Evolutionary conservation across 2,888 invertebrate genomes (phyloP).

Genomic region (Idaea straminata): DNA sequence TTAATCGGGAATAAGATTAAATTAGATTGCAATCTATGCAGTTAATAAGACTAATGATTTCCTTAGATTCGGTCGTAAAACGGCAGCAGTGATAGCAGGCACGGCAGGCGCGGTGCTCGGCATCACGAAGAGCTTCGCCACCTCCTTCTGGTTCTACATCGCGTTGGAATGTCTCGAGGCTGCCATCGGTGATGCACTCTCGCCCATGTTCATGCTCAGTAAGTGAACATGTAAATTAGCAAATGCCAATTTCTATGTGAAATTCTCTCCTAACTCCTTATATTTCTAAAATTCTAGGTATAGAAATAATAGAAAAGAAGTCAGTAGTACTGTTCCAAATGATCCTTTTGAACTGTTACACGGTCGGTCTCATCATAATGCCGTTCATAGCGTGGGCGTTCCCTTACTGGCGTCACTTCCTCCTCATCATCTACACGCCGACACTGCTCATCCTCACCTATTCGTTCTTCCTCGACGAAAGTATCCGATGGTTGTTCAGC

Average conservation of each 20-base stretch:
- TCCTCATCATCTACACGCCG: conserved; percentile 68
- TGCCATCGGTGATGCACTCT: conserved; percentile 67
- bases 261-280: not conserved
- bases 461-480: conserved; percentile 67
- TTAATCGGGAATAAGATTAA: not conserved
- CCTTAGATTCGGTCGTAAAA: conserved; percentile 64
- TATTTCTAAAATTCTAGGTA: conserved; percentile 44
- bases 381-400: conserved; percentile 67
- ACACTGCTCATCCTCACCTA: conserved; percentile 62
- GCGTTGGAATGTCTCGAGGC: conserved; percentile 62
- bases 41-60: not conserved
- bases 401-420: conserved; percentile 70
- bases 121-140: conserved; percentile 59
- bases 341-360: conserved; percentile 70
- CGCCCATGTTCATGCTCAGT: conserved; percentile 75
- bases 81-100: conserved; percentile 68
- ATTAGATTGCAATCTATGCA: not conserved
- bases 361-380: conserved; percentile 63
- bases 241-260: not conserved
- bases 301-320: conserved; percentile 70
- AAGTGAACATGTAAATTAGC: conserved; percentile 26
- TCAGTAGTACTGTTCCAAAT: conserved; percentile 65
- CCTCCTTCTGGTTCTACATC: conserved; percentile 61
- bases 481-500: conserved; percentile 71
- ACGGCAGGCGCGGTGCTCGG: conserved; percentile 65